A percentile compares a stretch with the other conserved stretches of the same genome.
These are phyloP conservation scores for Dascillus cervinus DNA, from an alignment of 2,888 invertebrate species.

Conservation along the genomic window DNA sequence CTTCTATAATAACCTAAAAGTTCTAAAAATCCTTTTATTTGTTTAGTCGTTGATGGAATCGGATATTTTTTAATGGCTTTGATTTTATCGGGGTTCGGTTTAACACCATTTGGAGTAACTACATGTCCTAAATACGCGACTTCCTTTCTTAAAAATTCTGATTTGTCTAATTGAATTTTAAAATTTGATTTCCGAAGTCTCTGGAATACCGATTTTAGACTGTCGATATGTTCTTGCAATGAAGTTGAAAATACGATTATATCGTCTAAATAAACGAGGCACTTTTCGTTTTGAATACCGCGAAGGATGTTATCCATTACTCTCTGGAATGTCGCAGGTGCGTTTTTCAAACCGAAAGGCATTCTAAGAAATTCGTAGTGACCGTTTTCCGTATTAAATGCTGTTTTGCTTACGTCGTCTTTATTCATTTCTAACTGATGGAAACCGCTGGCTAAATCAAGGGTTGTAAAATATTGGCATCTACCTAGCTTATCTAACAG, in stretches of 20 bases:
- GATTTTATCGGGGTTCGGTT: constrained; percentile 10
- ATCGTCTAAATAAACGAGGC: constrained; percentile 21
- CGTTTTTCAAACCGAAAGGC: constrained; percentile 19
- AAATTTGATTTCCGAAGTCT: constrained; percentile 13
- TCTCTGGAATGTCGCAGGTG: constrained; percentile 21
- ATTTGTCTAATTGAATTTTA: constrained; percentile 16
- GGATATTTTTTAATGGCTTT: constrained; percentile 9
- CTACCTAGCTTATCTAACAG: constrained; percentile 18
- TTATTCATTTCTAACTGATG: constrained; percentile 19
- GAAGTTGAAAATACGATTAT: constrained; percentile 18
- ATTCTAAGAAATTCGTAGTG: constrained; percentile 18
- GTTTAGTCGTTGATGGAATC: constrained; percentile 7
- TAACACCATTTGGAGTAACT: constrained; percentile 8
- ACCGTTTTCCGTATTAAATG: no score
- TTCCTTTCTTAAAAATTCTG: constrained; percentile 5
- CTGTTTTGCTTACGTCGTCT: constrained; percentile 21
- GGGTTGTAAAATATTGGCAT: constrained; percentile 15
- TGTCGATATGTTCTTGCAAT: constrained; percentile 16
- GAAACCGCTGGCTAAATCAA: constrained; percentile 21
- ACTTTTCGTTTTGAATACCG: constrained; percentile 15
- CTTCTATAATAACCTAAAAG: no score
- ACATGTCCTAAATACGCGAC: constrained; percentile 8
- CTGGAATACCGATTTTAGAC: constrained; percentile 16
- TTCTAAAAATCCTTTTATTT: constrained; percentile 8
- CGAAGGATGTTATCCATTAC: constrained; percentile 18